Percentiles rank a stretch among this genome's conserved stretches.
phyloP scores from a whole-genome alignment of 2,113 vertebrate genomes.

The Condylura cristata region DNA sequence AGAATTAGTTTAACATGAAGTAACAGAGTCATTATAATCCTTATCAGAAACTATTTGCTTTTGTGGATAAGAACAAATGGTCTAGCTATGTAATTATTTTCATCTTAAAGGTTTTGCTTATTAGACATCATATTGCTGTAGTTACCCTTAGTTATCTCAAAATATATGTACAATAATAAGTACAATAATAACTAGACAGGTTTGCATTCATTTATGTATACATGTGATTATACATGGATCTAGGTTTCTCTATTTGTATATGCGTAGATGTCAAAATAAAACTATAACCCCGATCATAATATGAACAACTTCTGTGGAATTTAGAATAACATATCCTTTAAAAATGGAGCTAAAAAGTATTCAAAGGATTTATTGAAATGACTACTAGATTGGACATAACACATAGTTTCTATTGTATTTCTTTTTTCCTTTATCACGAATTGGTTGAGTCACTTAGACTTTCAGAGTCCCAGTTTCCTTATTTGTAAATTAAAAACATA shows the following conservation, averaged over 20 bases:
- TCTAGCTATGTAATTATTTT: constrained; percentile 23
- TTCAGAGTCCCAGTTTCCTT: neutral
- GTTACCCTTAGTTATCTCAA: neutral
- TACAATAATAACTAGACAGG: neutral
- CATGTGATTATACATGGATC: neutral
- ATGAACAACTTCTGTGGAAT: constrained; percentile 6
- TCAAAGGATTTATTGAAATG: neutral
- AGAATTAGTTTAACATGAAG: neutral
- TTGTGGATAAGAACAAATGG: constrained; percentile 39
- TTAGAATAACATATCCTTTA: neutral
- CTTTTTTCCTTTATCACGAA: neutral
- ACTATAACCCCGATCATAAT: neutral
- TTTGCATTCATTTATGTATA: neutral
- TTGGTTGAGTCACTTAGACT: neutral
- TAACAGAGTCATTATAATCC: constrained; percentile 14
- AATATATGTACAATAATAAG: too few species aligned
- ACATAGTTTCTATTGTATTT: neutral
- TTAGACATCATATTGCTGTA: neutral
- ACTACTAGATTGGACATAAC: neutral
- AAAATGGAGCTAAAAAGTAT: constrained; percentile 22
- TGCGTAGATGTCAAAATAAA: constrained; percentile 13
- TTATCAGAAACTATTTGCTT: constrained; percentile 13
- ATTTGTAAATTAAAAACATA: constrained; percentile 39
- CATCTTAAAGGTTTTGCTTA: neutral
- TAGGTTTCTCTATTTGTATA: neutral